Evolutionary conservation across 2,113 vertebrate species (phyloP).

Genomic region (Meriones unguiculatus): DNA sequence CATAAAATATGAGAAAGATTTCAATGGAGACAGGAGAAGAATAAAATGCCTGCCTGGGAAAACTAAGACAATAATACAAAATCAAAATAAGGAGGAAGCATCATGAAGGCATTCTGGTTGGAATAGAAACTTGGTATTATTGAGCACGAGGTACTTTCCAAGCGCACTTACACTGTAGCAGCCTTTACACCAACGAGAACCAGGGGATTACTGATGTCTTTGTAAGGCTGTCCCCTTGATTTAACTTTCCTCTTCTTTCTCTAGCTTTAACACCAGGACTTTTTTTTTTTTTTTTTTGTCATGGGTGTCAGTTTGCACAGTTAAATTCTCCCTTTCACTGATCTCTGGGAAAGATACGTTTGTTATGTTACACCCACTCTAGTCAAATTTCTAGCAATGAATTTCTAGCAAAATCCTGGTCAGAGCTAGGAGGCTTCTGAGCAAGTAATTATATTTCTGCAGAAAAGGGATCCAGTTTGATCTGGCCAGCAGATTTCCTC

Average conservation of each 20-base stretch:
- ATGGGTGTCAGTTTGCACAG: neutral
- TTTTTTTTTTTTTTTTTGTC: neutral
- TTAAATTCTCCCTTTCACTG: neutral
- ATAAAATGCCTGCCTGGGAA: neutral
- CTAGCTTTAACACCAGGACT: neutral
- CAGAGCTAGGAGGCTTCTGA: neutral
- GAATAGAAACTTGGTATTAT: neutral
- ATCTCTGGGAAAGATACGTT: neutral
- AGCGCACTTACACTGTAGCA: neutral
- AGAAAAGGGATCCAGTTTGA: neutral
- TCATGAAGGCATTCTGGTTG: neutral
- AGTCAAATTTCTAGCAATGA: neutral
- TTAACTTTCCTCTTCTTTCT: neutral
- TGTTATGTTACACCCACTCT: neutral
- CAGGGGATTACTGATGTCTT: neutral
- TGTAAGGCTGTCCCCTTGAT: neutral
- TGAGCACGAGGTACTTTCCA: neutral
- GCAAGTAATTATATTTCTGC: neutral
- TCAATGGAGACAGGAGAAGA: neutral
- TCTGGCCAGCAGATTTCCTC: neutral
- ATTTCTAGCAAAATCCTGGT: conserved; percentile 2
- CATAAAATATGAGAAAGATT: neutral
- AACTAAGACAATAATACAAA: neutral
- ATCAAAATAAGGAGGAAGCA: neutral
- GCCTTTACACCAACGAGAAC: neutral